phyloP scores from a whole-genome alignment of 2,113 vertebrate genomes.

The Oplegnathus fasciatus region DNA sequence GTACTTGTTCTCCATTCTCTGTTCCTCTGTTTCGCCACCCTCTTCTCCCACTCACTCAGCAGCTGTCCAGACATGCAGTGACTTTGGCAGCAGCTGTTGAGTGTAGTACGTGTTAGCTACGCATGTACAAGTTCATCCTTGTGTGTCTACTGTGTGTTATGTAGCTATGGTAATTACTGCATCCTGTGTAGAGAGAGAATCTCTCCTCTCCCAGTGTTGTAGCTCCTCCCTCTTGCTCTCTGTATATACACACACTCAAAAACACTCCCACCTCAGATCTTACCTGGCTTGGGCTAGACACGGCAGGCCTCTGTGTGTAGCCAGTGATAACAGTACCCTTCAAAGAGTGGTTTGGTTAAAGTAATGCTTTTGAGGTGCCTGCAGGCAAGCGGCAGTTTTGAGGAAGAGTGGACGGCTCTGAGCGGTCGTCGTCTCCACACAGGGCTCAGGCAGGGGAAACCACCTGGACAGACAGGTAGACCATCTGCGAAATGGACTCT shows the following conservation, averaged over 20 bases:
- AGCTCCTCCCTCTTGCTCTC: constrained; percentile 67
- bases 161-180: constrained; percentile 29
- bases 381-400: constrained; percentile 87
- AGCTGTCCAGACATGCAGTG: constrained; percentile 81
- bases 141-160: constrained; percentile 41
- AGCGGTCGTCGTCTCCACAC: constrained; percentile 75
- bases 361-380: constrained; percentile 88
- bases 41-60: constrained; percentile 53
- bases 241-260: constrained; percentile 31
- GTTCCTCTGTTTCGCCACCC: constrained; percentile 7
- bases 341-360: constrained; percentile 46
- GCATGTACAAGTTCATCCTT: constrained; percentile 47
- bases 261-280: constrained; percentile 42
- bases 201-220: constrained; percentile 22
- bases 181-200: constrained; percentile 5
- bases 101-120: constrained; percentile 23
- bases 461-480: constrained; percentile 76
- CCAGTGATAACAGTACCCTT: constrained; percentile 29
- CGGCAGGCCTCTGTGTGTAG: constrained; percentile 11
- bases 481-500: not conserved
- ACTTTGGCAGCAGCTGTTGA: constrained; percentile 71
- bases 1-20: not conserved
- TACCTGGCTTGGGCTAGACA: constrained; percentile 38
- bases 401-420: constrained; percentile 82
- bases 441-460: constrained; percentile 61